phyloP scores from a whole-genome alignment of 2,797 vertebrate species.

The Schizopygopsis pylzovi region DNA sequence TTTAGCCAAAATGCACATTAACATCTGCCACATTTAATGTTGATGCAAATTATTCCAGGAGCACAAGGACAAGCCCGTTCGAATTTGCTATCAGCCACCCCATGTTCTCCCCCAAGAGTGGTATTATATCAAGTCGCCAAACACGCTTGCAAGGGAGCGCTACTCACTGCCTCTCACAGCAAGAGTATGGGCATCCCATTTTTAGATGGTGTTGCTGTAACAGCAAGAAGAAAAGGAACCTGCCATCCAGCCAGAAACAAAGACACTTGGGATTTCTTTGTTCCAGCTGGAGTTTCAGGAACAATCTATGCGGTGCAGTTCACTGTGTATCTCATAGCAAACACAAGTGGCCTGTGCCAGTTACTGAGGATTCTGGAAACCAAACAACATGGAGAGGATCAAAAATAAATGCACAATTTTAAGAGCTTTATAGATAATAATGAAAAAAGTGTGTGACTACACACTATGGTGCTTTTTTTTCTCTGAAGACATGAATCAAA shows the following conservation, averaged over 20 bases:
- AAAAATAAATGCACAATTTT: not conserved
- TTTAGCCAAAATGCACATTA: constrained; percentile 22
- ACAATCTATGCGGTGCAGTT: constrained; percentile 8
- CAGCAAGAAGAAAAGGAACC: constrained; percentile 29
- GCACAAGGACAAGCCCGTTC: constrained; percentile 9
- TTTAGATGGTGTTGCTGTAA: constrained; percentile 45
- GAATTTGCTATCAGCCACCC: not conserved
- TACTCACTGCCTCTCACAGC: constrained; percentile 14
- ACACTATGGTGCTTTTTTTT: too few relatives aligned
- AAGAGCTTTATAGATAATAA: not conserved
- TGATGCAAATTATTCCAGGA: constrained; percentile 22
- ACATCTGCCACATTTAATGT: constrained; percentile 34
- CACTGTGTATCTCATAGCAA: not conserved
- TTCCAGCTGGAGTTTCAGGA: constrained; percentile 21
- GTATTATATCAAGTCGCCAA: constrained; percentile 17
- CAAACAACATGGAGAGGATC: not conserved
- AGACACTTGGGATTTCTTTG: constrained; percentile 26
- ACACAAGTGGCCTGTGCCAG: not conserved
- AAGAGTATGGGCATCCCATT: constrained; percentile 31
- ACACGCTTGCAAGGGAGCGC: not conserved
- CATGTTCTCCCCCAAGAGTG: constrained; percentile 4
- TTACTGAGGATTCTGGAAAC: not conserved
- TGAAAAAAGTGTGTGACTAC: not conserved
- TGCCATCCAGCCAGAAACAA: constrained; percentile 37
- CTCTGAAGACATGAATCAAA: not conserved